Percentiles rank a stretch among this genome's conserved stretches.
These are phyloP conservation scores for Gymnoscopelus microlampas DNA, from an alignment of 2,797 vertebrate species.

Conservation along the genomic window DNA sequence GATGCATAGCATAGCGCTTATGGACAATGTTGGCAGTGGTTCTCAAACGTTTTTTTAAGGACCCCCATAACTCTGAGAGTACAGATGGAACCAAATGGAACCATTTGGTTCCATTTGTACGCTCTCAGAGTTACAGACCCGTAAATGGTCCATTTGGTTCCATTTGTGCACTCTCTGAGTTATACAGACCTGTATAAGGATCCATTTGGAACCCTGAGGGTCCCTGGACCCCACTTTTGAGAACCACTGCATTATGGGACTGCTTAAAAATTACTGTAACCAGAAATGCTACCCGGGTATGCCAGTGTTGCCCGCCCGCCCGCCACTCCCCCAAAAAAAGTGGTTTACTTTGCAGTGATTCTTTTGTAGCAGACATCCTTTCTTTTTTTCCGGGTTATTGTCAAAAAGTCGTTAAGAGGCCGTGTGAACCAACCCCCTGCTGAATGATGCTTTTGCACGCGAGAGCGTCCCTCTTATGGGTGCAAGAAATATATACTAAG, in stretches of 20 bases:
- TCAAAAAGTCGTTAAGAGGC: constrained; percentile 32
- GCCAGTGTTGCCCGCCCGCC: constrained; percentile 38
- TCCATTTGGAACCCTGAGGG: no score
- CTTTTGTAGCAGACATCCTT: constrained; percentile 16
- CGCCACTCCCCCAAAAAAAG: background rate
- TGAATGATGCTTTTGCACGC: constrained; percentile 41
- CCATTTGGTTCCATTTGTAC: no score
- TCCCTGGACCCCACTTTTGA: no score
- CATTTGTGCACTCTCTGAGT: no score
- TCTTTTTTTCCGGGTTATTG: constrained; percentile 48
- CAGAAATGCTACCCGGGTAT: constrained; percentile 34
- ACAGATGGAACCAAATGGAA: no score
- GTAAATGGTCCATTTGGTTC: no score
- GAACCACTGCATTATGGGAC: no score
- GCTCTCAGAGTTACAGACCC: no score
- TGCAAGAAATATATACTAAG: constrained; percentile 32
- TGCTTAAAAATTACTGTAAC: constrained; percentile 21
- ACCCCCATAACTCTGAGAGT: no score
- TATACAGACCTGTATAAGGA: no score
- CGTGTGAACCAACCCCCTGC: constrained; percentile 28
- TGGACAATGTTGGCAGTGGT: no score
- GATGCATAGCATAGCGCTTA: background rate
- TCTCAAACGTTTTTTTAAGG: no score
- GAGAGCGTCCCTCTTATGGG: constrained; percentile 33
- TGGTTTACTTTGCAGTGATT: constrained; percentile 61